A percentile compares a stretch with the other conserved stretches of the same genome.
Evolutionary conservation across 2,113 vertebrate genomes (phyloP).

Genomic region (Vicugna pacos): DNA sequence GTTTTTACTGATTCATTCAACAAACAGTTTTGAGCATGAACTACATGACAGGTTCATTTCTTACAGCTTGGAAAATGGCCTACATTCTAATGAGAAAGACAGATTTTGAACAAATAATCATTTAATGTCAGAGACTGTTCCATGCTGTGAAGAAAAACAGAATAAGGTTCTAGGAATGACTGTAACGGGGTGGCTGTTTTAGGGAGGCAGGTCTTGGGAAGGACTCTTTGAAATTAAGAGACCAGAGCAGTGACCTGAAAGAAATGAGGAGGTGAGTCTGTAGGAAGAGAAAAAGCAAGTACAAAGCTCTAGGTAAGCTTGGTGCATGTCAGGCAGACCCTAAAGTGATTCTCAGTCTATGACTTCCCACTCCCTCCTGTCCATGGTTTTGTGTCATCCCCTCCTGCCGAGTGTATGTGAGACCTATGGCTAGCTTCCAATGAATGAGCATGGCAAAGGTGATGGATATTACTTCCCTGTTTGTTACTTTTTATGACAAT

Average conservation of each 20-base stretch:
- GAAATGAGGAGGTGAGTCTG: not conserved
- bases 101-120: conserved; percentile 17
- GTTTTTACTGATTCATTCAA: not conserved
- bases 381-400: not conserved
- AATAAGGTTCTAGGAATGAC: not conserved
- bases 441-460: not conserved
- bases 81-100: not conserved
- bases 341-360: not conserved
- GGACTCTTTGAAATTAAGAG: not conserved
- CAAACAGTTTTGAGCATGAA: not conserved
- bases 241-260: not conserved
- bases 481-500: not conserved
- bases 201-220: not conserved
- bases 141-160: not conserved
- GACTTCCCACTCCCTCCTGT: not conserved
- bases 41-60: not conserved
- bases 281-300: not conserved
- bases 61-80: not conserved
- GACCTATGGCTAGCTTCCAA: not conserved
- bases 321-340: not conserved
- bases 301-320: not conserved
- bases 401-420: not conserved
- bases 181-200: not conserved
- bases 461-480: not conserved
- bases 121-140: not conserved